Conservation (phyloP, 2,888 invertebrate species). For the Polyploca ridens region DNA sequence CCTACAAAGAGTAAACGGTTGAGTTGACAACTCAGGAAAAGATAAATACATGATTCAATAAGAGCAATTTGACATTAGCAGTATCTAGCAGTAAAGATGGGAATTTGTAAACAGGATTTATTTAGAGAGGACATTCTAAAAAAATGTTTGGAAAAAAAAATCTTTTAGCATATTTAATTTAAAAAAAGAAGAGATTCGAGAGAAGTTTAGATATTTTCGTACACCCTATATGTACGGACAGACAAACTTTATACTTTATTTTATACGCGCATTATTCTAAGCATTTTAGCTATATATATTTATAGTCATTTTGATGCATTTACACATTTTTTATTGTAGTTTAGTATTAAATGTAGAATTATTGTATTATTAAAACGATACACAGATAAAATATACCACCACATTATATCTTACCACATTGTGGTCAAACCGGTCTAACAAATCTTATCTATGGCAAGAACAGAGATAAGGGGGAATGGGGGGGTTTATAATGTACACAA, state of each 20-base stretch:
- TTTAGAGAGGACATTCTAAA: no score
- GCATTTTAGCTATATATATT: slow-evolving; percentile 18
- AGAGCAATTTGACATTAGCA: no score
- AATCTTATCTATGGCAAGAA: no score
- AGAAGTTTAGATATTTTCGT: background rate
- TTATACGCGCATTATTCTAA: slow-evolving; percentile 7
- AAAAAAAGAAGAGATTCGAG: background rate
- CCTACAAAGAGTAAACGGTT: no score
- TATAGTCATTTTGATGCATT: slow-evolving; percentile 61
- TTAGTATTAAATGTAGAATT: slow-evolving; percentile 16
- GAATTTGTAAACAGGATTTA: no score
- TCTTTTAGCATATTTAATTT: no score
- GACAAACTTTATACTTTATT: slow-evolving; percentile 21
- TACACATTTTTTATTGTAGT: slow-evolving; percentile 38
- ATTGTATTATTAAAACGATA: slow-evolving; percentile 10
- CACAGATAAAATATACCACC: background rate
- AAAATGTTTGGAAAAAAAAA: no score
- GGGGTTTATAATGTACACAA: no score
- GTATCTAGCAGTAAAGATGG: no score
- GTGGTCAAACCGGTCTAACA: background rate
- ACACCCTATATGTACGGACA: background rate
- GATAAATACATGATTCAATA: no score
- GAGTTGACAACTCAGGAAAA: no score
- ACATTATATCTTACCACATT: background rate
- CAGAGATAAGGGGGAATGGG: no score